A percentile compares a stretch with the other conserved stretches of the same genome.
Evolutionary conservation across 1,140 invertebrate species (phyloP).

Genomic region (Drosophila tani): DNA sequence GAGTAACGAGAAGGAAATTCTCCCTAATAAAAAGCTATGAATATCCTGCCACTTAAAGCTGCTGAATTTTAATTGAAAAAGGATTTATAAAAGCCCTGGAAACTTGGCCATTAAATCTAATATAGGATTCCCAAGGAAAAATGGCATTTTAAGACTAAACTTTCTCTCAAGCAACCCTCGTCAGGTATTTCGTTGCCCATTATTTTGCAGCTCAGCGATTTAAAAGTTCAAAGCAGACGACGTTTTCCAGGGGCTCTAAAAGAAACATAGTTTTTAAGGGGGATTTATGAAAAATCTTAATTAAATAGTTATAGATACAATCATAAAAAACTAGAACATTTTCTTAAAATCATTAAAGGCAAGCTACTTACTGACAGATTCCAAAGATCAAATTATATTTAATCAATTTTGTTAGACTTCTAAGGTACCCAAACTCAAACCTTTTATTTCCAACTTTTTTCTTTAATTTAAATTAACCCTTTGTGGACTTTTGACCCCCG

Average conservation of each 20-base stretch:
- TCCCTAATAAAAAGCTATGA: too few relatives aligned
- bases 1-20: too few relatives aligned
- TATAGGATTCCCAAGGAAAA: neutral
- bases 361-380: neutral
- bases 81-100: neutral
- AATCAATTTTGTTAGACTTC: too few relatives aligned
- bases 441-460: neutral
- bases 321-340: neutral
- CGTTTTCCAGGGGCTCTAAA: conserved; percentile 11
- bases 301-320: too few relatives aligned
- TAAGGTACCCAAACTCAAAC: neutral
- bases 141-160: neutral
- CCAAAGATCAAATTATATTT: neutral
- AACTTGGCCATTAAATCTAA: neutral
- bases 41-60: too few relatives aligned
- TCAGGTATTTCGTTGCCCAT: conserved; percentile 54
- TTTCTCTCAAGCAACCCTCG: conserved; percentile 48
- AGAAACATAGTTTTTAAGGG: neutral
- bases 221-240: conserved; percentile 52
- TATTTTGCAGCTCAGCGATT: conserved; percentile 65
- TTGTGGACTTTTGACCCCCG: neutral
- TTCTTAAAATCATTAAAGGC: neutral
- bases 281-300: neutral
- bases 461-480: neutral
- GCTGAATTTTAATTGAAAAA: too few relatives aligned